Evolutionary conservation across 2,113 vertebrate species (phyloP), one percentile per base, ranked within the genome.

Genomic region (Trichechus manatus): DNA sequence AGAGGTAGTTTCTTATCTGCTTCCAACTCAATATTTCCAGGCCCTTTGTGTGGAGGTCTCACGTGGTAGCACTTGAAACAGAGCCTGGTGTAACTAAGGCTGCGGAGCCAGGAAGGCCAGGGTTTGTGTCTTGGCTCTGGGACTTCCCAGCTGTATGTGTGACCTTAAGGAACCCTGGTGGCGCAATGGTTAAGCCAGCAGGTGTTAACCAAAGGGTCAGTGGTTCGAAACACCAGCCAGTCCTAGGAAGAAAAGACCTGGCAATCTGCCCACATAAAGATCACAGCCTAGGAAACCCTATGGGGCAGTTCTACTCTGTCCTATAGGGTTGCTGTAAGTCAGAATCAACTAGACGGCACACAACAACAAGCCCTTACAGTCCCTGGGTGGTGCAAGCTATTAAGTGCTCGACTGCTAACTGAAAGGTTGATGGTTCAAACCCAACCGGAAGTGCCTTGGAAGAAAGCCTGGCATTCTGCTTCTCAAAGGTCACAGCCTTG

Each of bases 51-150:
- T 1, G 1, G 64, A 75, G 33, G 44, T 47, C 63, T 22, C 33
- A 0, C 59, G 5, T 0, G 7, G 56, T 15, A 2, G 13, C 36
- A 3, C 61, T 36, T 6, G 9, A 5, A 29, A 13, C 23, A 14
- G 23, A 68, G 11, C 31, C 25, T 36, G 74, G 22, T 17, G 22
- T 81, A 82, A 31, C 31, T 3, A 4, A 63, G 64, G 78, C 79
- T 75, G 5, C 47, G 56, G 80, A 56, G 36, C 14, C 6, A 59
- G 36, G 72, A 11, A 36, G 66, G 61, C 23, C 29, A 7, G 36
- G 29, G 56, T 13, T 3, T 89, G 13, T 31, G 56, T 91, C 27
- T 25, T 56, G 79, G 25, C 61, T 86, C n/a, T 20, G 36, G 42
- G 53, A 72, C 9, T 61, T 78, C 33, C 44, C 39, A 4, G 50